Evolutionary conservation across 2,888 invertebrate genomes (phyloP), one percentile per base, ranked within the genome.

Genomic region (Amphipyra tragopoginis): DNA sequence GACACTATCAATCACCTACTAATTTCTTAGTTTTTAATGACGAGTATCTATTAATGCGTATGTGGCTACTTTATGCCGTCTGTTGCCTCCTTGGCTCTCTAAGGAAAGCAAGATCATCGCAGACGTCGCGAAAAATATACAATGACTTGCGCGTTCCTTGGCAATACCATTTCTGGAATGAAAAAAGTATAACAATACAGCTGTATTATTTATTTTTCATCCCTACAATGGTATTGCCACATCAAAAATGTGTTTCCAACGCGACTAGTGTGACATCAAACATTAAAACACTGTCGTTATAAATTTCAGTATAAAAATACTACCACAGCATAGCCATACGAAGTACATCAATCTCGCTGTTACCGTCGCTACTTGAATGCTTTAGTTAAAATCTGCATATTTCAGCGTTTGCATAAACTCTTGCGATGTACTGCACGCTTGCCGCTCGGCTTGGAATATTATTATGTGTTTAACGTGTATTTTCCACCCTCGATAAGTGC

Each of bases 401-500:
- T 72, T 62, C 72, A 72, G 58, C 61, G 52, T 75, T 71, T 72
- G 76, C 72, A 77, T 77, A 74, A 50, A 66, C 66, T 72, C 45
- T 68, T 55, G 55, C 62, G 52, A 40, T 62, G 52, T 57, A 57
- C 63, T 61, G 72, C 72, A 72, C 69, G 69, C 59, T 67, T 50
- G 33, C 48, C 26, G 40, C 53, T 60, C 56, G 44, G 61, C 76
- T 63, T 59, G 58, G 54, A 67, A 73, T 72, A 70, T 52, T 75
- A 61, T 61, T 61, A 65, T 51, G 57, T 67, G 63, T 63, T 62
- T 54, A 52, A 67, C 43, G 57, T 53, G 54, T 39, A 71, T 71
- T 66, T 70, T 66, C 71, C 54, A 56, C 71, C 62, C 47, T 51
- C 15, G 48, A 2, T 55, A 56, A 29, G 50, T 14, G 40, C 26